Conservation (phyloP, 2,113 vertebrate species). For the Bagarius yarrelli region DNA sequence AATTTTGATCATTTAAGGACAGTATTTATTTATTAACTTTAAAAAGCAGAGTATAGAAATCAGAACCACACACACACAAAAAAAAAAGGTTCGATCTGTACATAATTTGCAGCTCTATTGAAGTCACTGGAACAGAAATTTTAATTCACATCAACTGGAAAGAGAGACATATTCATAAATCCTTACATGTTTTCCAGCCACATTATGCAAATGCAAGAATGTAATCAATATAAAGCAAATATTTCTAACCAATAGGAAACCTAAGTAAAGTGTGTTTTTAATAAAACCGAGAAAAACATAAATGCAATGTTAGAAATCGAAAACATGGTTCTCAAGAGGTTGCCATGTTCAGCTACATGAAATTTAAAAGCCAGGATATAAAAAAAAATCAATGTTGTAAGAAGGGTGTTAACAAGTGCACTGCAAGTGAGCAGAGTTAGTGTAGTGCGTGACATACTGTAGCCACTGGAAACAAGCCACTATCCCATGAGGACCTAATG, state of each 20-base stretch:
- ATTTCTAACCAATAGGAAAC: no score
- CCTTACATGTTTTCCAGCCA: neutral
- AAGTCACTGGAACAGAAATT: neutral
- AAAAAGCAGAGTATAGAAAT: neutral
- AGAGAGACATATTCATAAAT: neutral
- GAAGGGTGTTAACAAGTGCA: neutral
- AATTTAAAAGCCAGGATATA: neutral
- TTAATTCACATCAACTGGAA: neutral
- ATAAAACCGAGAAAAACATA: neutral
- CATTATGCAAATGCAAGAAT: neutral
- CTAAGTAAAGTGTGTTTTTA: neutral
- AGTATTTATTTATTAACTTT: neutral
- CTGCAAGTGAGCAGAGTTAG: neutral
- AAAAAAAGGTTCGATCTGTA: neutral
- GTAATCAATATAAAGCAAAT: neutral
- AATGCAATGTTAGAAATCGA: neutral
- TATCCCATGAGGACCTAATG: neutral
- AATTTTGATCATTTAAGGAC: neutral
- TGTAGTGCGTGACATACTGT: neutral
- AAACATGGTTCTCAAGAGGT: neutral
- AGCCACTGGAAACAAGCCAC: conserved; percentile 25
- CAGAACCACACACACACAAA: neutral
- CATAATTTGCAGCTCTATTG: neutral
- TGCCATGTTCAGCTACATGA: neutral
- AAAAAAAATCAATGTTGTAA: neutral